Conservation (phyloP, 2,888 invertebrate genomes). For the Thysanoteuthis rhombus region DNA sequence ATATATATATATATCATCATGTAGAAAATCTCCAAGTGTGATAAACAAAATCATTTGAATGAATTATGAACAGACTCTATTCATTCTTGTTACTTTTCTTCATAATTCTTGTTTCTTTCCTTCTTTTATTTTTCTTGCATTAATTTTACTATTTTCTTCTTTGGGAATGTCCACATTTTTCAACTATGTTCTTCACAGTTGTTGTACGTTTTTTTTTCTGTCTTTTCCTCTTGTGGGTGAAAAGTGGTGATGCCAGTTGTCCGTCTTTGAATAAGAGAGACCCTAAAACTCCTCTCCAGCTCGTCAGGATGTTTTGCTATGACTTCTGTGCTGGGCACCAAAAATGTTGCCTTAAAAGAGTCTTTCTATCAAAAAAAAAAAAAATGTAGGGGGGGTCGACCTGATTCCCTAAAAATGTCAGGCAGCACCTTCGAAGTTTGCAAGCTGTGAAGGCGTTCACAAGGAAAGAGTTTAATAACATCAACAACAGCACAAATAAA, state of each 20-base stretch:
- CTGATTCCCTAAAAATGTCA: background rate
- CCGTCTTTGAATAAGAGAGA: background rate
- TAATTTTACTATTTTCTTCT: too few relatives aligned
- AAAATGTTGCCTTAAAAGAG: background rate
- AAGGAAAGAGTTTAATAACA: background rate
- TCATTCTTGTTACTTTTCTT: too few relatives aligned
- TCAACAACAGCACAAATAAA: background rate
- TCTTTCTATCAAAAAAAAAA: background rate
- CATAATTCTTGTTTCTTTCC: too few relatives aligned
- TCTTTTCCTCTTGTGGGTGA: background rate
- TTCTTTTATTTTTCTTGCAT: too few relatives aligned
- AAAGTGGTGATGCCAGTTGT: background rate
- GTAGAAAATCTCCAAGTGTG: too few relatives aligned
- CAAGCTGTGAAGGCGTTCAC: background rate
- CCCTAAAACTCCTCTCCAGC: background rate
- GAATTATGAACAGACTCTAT: too few relatives aligned
- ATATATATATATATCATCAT: too few relatives aligned
- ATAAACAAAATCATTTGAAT: too few relatives aligned
- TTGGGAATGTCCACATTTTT: background rate
- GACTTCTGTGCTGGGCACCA: background rate
- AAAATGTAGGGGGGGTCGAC: background rate
- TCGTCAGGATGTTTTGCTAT: background rate
- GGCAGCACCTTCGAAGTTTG: background rate
- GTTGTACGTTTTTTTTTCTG: background rate
- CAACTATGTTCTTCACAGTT: background rate